phyloP scores from a whole-genome alignment of 2,888 invertebrate genomes.

The Drosophila maculinotata region DNA sequence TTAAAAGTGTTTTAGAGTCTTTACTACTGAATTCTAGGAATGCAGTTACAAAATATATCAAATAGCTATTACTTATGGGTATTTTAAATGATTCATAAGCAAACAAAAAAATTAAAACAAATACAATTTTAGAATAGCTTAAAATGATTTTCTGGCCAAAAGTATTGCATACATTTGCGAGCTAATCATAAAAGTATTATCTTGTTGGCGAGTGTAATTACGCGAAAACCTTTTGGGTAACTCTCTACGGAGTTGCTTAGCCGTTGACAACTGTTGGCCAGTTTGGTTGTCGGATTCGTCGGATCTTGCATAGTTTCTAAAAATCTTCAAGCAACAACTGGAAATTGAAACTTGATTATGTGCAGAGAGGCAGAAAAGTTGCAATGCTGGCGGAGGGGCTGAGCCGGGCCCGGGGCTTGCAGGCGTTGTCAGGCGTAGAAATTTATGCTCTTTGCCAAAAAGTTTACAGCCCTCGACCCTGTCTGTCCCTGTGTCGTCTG shows the following conservation, averaged over 20 bases:
- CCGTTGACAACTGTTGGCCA: conserved; percentile 72
- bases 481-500: conserved; percentile 17
- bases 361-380: conserved; percentile 77
- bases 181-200: not conserved
- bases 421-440: conserved; percentile 60
- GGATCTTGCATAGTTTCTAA: conserved; percentile 58
- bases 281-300: conserved; percentile 40
- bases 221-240: conserved; percentile 31
- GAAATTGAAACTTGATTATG: conserved; percentile 84
- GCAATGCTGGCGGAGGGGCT: conserved; percentile 21
- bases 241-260: conserved; percentile 42
- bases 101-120: too few relatives aligned
- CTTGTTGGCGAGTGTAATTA: conserved; percentile 55
- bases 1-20: too few relatives aligned
- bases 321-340: conserved; percentile 63
- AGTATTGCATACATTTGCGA: not conserved
- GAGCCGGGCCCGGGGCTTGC: conserved; percentile 13
- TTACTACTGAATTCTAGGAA: too few relatives aligned
- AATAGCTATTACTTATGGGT: too few relatives aligned
- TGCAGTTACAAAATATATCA: too few relatives aligned
- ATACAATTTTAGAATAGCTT: too few relatives aligned
- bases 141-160: too few relatives aligned
- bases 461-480: conserved; percentile 57
- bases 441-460: conserved; percentile 78
- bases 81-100: too few relatives aligned